Percentiles rank a stretch among this genome's conserved stretches.
These are phyloP conservation scores for Erannis defoliaria DNA, from an alignment of 2,888 invertebrate species.

Conservation along the genomic window DNA sequence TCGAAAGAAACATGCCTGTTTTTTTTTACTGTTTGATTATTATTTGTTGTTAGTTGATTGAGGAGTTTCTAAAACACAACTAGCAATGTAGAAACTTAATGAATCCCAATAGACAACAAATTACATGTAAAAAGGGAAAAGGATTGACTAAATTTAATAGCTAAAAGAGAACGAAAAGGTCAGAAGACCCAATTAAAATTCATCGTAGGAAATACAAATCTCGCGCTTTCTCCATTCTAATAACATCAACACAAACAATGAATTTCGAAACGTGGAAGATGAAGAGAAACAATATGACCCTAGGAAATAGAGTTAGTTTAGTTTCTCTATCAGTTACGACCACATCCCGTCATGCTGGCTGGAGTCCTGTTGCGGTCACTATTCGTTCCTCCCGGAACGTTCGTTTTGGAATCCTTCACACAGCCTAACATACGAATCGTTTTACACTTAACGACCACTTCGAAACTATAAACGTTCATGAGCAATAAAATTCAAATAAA, in stretches of 20 bases:
- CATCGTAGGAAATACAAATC: constrained; percentile 36
- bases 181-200: constrained; percentile 36
- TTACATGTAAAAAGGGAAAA: constrained; percentile 26
- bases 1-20: too few relatives aligned
- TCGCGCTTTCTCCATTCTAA: constrained; percentile 31
- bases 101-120: constrained; percentile 29
- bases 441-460: constrained; percentile 43
- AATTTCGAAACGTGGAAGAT: constrained; percentile 29
- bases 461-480: constrained; percentile 36
- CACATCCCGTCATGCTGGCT: constrained; percentile 62
- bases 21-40: too few relatives aligned
- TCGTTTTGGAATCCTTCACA: constrained; percentile 41
- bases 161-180: constrained; percentile 34
- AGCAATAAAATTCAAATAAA: constrained; percentile 50
- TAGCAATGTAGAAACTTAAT: constrained; percentile 15
- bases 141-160: constrained; percentile 31
- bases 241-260: constrained; percentile 32
- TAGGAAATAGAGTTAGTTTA: constrained; percentile 50
- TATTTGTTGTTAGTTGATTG: neutral
- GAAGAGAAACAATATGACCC: constrained; percentile 46
- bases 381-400: constrained; percentile 43
- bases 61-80: constrained; percentile 16
- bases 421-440: constrained; percentile 32
- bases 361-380: constrained; percentile 51
- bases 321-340: constrained; percentile 53